phyloP scores from a whole-genome alignment of 1,140 invertebrate species.

The Drosophila pseudoananassae region DNA sequence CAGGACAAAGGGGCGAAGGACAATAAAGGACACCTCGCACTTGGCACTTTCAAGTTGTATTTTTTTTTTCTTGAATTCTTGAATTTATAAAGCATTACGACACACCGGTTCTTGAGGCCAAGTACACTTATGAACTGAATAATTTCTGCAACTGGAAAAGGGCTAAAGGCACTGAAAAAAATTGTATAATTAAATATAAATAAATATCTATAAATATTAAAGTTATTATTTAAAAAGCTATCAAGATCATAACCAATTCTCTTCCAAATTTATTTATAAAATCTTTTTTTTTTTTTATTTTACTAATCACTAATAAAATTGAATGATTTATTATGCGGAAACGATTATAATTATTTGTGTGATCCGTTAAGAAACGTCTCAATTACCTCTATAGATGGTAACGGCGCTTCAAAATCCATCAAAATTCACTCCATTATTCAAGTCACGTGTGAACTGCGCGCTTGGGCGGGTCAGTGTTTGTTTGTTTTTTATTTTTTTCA shows the following conservation, averaged over 20 bases:
- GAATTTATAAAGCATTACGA: neutral
- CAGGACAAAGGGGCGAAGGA: neutral
- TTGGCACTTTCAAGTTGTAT: neutral
- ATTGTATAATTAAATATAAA: neutral
- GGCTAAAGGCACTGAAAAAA: neutral
- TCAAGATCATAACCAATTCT: neutral
- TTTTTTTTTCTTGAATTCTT: neutral
- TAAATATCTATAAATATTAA: too few relatives aligned
- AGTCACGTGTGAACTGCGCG: slow-evolving; percentile 44
- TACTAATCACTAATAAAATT: too few relatives aligned
- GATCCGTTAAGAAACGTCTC: slow-evolving; percentile 17
- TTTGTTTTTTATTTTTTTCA: neutral
- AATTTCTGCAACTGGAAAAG: neutral
- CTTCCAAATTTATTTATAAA: neutral
- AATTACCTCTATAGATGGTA: slow-evolving; percentile 21
- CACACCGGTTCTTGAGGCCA: neutral
- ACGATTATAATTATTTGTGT: slow-evolving; percentile 2
- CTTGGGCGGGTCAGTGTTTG: slow-evolving; percentile 15
- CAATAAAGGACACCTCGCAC: neutral
- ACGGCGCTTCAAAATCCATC: neutral
- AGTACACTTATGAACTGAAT: slow-evolving; percentile 1
- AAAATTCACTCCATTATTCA: slow-evolving; percentile 39
- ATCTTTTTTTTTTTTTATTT: neutral
- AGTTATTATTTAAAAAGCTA: too few relatives aligned
- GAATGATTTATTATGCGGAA: slow-evolving; percentile 22